These are phyloP conservation scores for Aphis craccivora DNA, from an alignment of 1,140 invertebrate genomes.

Conservation along the genomic window DNA sequence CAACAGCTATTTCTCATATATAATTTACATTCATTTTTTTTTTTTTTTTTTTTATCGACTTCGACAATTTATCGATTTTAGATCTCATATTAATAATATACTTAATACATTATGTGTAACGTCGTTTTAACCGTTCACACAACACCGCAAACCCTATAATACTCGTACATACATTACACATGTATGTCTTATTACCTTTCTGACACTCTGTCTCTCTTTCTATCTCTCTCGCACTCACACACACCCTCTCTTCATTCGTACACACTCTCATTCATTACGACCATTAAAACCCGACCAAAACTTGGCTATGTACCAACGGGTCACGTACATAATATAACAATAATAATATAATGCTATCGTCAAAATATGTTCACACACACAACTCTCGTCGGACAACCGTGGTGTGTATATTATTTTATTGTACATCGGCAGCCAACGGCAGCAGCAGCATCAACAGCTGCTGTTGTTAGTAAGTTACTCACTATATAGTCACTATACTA, in stretches of 20 bases:
- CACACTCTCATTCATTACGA: not conserved
- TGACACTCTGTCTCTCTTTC: not conserved
- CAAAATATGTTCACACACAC: not conserved
- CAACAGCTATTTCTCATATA: not conserved
- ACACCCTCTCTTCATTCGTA: not conserved
- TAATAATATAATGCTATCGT: not conserved
- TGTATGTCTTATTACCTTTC: not conserved
- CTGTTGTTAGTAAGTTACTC: not conserved
- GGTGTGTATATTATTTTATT: not conserved
- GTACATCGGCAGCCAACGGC: not conserved
- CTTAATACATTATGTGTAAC: not conserved
- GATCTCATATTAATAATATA: not conserved
- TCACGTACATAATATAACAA: not conserved
- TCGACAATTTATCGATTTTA: not conserved
- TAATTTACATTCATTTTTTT: not conserved
- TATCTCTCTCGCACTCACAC: not conserved
- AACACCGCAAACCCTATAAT: not conserved
- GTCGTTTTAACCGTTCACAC: not conserved
- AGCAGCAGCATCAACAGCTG: too few species aligned
- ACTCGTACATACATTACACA: not conserved
- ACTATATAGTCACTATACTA: not conserved
- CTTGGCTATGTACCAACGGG: not conserved
- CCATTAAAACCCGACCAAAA: conserved; percentile 31
- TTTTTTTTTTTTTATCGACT: not conserved
- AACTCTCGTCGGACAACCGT: not conserved